phyloP scores from a whole-genome alignment of 2,888 invertebrate species.

The Acleris laterana region DNA sequence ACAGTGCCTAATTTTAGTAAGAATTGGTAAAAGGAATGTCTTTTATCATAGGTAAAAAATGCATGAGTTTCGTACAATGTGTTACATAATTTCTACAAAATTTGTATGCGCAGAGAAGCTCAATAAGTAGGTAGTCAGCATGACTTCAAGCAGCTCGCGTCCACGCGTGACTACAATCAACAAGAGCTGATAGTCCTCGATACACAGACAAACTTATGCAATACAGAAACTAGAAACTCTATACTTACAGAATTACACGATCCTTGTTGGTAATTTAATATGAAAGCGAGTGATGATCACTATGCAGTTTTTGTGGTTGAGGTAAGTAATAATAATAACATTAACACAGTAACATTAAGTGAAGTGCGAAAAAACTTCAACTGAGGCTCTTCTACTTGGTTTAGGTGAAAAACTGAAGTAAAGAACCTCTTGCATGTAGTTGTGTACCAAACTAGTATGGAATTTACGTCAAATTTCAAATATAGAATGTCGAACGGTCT shows the following conservation, averaged over 20 bases:
- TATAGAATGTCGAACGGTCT: too few relatives aligned
- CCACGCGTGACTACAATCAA: slow-evolving; percentile 29
- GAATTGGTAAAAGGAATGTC: background rate
- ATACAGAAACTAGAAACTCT: slow-evolving; percentile 24
- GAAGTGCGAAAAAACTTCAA: too few relatives aligned
- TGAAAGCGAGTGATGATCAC: slow-evolving; percentile 17
- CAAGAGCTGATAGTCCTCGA: slow-evolving; percentile 10
- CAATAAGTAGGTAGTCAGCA: background rate
- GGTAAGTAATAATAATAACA: too few relatives aligned
- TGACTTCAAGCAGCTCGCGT: slow-evolving; percentile 20
- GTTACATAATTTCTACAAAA: background rate
- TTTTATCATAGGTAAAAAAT: background rate
- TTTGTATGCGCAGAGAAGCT: slow-evolving; percentile 22
- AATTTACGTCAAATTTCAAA: too few relatives aligned
- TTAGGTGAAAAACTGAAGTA: too few relatives aligned
- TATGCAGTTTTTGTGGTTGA: background rate
- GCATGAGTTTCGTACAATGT: background rate
- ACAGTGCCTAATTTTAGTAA: too few relatives aligned
- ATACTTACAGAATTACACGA: slow-evolving; percentile 26
- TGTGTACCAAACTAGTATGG: too few relatives aligned
- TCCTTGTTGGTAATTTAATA: slow-evolving; percentile 28
- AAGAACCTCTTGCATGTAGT: too few relatives aligned
- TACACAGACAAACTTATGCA: slow-evolving; percentile 25
- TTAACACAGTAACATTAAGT: too few relatives aligned
- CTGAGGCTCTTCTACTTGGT: too few relatives aligned